Evolutionary conservation across 2,797 vertebrate species (phyloP).

Genomic region (Eupleurogrammus muticus): DNA sequence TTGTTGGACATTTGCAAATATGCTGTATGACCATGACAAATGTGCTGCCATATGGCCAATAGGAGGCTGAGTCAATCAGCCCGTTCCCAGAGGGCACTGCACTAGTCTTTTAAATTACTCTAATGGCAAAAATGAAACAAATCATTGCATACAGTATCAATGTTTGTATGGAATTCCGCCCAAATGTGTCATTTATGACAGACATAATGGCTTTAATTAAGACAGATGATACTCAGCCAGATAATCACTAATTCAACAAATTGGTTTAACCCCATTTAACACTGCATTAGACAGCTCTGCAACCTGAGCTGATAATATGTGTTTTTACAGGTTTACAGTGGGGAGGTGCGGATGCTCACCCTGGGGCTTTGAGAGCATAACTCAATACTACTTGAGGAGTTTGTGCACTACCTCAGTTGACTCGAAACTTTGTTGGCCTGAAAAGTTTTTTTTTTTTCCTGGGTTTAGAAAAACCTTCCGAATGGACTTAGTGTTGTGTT

Average conservation of each 20-base stretch:
- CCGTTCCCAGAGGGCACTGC: no score
- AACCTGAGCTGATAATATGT: not conserved
- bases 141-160: not conserved
- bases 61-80: no score
- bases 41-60: no score
- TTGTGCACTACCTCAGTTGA: not conserved
- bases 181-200: not conserved
- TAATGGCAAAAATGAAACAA: not conserved
- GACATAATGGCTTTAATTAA: not conserved
- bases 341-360: not conserved
- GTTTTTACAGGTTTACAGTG: not conserved
- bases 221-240: not conserved
- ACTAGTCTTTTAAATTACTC: not conserved
- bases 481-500: not conserved
- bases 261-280: not conserved
- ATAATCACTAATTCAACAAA: not conserved
- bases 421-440: not conserved
- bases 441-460: constrained; percentile 10
- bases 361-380: not conserved
- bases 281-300: not conserved
- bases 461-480: not conserved
- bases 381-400: not conserved
- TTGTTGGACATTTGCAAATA: no score
- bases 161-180: not conserved
- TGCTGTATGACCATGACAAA: no score